Evolutionary conservation across 2,888 invertebrate species (phyloP).

Genomic region (Steinernema hermaphroditum): DNA sequence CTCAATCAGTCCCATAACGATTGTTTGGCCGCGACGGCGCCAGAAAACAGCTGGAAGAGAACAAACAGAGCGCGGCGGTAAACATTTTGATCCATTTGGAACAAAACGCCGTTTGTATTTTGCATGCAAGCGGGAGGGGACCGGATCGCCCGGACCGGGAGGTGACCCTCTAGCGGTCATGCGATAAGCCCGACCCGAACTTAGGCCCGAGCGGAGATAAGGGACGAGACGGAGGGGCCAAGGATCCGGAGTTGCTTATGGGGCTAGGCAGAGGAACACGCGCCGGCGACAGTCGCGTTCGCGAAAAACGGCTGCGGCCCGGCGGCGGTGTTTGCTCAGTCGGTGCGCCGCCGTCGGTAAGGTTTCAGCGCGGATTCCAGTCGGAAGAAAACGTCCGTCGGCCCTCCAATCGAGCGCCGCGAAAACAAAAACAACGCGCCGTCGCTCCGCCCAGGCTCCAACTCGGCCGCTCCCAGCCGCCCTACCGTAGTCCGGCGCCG

Average conservation of each 20-base stretch:
- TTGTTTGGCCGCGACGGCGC: constrained; percentile 19
- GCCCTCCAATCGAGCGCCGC: not conserved
- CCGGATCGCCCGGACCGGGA: not conserved
- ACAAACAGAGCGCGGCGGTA: constrained; percentile 23
- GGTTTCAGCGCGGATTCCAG: constrained; percentile 16
- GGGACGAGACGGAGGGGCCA: too few species aligned
- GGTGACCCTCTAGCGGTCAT: not conserved
- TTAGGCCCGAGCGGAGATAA: too few species aligned
- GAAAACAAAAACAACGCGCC: not conserved
- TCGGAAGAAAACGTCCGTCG: constrained; percentile 10
- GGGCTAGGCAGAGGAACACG: too few species aligned
- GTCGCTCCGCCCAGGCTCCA: constrained; percentile 24
- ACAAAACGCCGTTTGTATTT: constrained; percentile 5
- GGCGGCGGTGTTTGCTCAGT: not conserved
- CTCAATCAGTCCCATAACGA: constrained; percentile 22
- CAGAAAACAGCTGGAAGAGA: constrained; percentile 28
- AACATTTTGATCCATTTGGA: constrained; percentile 30
- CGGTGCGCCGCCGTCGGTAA: constrained; percentile 6
- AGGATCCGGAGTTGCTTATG: too few species aligned
- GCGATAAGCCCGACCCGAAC: too few species aligned
- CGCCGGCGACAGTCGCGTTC: too few species aligned
- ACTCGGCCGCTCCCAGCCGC: constrained; percentile 6
- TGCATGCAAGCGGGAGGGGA: too few species aligned
- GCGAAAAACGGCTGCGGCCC: constrained; percentile 25
- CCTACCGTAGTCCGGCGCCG: constrained; percentile 18